Evolutionary conservation across 2,113 vertebrate genomes (phyloP).

Genomic region (Sphyrna mokarran): DNA sequence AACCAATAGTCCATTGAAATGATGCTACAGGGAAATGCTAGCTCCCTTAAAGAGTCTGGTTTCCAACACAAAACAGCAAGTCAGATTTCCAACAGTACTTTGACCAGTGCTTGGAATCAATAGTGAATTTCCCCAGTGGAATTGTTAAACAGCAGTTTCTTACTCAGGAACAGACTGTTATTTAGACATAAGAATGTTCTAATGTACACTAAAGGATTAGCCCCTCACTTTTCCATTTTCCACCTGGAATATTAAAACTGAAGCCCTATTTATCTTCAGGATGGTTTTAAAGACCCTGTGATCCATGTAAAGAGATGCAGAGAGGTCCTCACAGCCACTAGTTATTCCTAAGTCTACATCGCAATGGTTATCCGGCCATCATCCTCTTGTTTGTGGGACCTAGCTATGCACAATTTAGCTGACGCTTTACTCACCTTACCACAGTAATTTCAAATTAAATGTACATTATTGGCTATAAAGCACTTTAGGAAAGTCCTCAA

Average conservation of each 20-base stretch:
- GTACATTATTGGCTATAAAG: neutral
- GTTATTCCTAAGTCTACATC: neutral
- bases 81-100: slow-evolving; percentile 5
- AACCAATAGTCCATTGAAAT: slow-evolving; percentile 11
- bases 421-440: neutral
- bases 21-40: neutral
- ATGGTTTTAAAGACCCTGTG: neutral
- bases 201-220: neutral
- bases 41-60: neutral
- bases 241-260: neutral
- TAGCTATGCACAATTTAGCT: neutral
- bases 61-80: neutral
- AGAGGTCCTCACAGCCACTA: neutral
- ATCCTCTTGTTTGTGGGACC: neutral
- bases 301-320: neutral
- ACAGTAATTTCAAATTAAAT: neutral
- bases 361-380: neutral
- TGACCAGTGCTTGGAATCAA: slow-evolving; percentile 13
- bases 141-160: slow-evolving; percentile 20
- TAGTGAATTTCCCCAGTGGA: neutral
- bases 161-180: neutral
- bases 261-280: neutral
- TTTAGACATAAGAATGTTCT: neutral
- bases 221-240: neutral
- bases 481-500: neutral